These are phyloP conservation scores for Hemistola chrysoprasaria DNA, from an alignment of 2,888 invertebrate species.

Conservation along the genomic window DNA sequence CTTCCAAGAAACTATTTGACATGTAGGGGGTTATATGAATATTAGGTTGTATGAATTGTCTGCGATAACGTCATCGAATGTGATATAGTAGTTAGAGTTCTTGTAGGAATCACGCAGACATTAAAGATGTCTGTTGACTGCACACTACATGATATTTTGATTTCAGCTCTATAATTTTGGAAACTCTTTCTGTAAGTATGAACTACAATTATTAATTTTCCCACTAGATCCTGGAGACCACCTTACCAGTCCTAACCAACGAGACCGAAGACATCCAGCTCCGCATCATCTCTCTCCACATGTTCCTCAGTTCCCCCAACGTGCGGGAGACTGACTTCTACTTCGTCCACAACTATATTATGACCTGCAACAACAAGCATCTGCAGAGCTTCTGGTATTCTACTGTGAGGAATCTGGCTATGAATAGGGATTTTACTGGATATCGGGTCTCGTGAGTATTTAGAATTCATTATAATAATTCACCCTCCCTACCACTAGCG, in stretches of 20 bases:
- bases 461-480: neutral
- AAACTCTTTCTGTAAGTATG: no score
- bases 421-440: slow-evolving; percentile 84
- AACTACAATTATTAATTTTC: neutral
- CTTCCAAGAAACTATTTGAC: no score
- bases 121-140: no score
- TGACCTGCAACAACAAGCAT: slow-evolving; percentile 82
- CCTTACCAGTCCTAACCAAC: slow-evolving; percentile 86
- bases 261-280: slow-evolving; percentile 85
- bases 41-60: no score
- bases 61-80: no score
- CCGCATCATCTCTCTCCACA: slow-evolving; percentile 84
- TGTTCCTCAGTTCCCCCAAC: slow-evolving; percentile 83
- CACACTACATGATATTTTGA: no score
- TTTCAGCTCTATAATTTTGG: no score
- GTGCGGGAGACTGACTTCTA: slow-evolving; percentile 85
- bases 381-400: slow-evolving; percentile 88
- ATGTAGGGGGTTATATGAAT: no score
- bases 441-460: slow-evolving; percentile 85
- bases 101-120: no score
- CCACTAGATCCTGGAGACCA: slow-evolving; percentile 72
- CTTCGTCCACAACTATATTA: slow-evolving; percentile 86
- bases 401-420: slow-evolving; percentile 85
- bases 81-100: no score
- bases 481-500: no score